These are phyloP conservation scores for Synanthedon vespiformis DNA, from an alignment of 2,888 invertebrate genomes.

Conservation along the genomic window DNA sequence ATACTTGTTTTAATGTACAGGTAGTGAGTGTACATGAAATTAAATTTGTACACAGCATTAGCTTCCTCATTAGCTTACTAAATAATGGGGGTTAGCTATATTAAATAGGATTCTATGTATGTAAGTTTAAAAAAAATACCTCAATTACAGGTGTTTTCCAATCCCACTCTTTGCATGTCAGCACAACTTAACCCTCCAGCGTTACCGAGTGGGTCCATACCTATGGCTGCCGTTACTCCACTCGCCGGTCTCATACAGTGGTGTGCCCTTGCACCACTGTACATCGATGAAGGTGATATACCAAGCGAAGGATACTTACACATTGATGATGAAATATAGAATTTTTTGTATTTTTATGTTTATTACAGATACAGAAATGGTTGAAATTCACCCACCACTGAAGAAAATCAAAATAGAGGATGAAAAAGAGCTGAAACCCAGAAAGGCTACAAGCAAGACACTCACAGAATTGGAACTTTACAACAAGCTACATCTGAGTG, in stretches of 20 bases:
- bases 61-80: too few relatives aligned
- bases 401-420: constrained; percentile 57
- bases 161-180: constrained; percentile 76
- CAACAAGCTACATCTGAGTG: constrained; percentile 75
- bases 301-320: neutral
- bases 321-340: neutral
- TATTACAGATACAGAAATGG: constrained; percentile 46
- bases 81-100: too few relatives aligned
- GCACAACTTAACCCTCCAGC: constrained; percentile 75
- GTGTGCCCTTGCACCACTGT: constrained; percentile 78
- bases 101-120: too few relatives aligned
- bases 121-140: neutral
- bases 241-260: constrained; percentile 84
- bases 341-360: too few relatives aligned
- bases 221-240: constrained; percentile 86
- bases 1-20: too few relatives aligned
- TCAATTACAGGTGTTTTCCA: constrained; percentile 65
- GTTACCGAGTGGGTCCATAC: constrained; percentile 82
- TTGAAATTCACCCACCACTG: constrained; percentile 32
- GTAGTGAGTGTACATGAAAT: too few relatives aligned
- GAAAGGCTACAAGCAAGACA: constrained; percentile 21
- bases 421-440: constrained; percentile 28
- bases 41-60: too few relatives aligned
- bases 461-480: constrained; percentile 62
- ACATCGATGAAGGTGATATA: constrained; percentile 20